Percentiles rank a stretch among this genome's conserved stretches.
Evolutionary conservation across 2,888 invertebrate genomes (phyloP).

Genomic region (Cyrtodaria siliqua): DNA sequence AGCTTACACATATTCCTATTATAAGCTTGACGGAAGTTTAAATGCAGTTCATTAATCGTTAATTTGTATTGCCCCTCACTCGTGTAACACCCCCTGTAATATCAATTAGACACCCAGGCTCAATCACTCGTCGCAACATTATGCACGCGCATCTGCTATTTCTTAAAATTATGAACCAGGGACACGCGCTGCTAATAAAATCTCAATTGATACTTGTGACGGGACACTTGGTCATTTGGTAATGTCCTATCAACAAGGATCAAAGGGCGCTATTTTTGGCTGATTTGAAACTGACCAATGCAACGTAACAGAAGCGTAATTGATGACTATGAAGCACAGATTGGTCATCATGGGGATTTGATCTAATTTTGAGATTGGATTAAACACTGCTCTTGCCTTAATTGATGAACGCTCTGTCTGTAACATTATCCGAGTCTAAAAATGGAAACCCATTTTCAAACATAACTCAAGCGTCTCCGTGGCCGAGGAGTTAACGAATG

Average conservation of each 20-base stretch:
- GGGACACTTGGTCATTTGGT: slow-evolving; percentile 40
- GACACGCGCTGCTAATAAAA: slow-evolving; percentile 66
- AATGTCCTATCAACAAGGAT: slow-evolving; percentile 17
- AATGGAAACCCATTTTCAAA: no score
- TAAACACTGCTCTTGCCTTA: not conserved
- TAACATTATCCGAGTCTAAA: no score
- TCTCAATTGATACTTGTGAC: slow-evolving; percentile 57
- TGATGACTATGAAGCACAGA: slow-evolving; percentile 8
- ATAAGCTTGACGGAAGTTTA: no score
- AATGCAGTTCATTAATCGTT: no score
- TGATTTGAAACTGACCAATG: slow-evolving; percentile 42
- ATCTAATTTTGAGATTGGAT: not conserved
- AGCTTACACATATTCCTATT: no score
- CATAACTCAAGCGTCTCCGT: no score
- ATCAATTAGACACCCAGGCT: slow-evolving; percentile 4
- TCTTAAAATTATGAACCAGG: slow-evolving; percentile 48
- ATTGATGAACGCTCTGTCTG: no score
- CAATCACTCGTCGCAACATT: slow-evolving; percentile 39
- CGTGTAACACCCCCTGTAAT: no score
- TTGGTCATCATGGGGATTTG: not conserved
- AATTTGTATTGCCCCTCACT: no score
- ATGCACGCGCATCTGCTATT: slow-evolving; percentile 62
- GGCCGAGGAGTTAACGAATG: no score
- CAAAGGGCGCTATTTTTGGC: slow-evolving; percentile 58
- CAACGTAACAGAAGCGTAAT: slow-evolving; percentile 53